Evolutionary conservation across 2,797 vertebrate genomes (phyloP).

Genomic region (Eospalax fontanierii): DNA sequence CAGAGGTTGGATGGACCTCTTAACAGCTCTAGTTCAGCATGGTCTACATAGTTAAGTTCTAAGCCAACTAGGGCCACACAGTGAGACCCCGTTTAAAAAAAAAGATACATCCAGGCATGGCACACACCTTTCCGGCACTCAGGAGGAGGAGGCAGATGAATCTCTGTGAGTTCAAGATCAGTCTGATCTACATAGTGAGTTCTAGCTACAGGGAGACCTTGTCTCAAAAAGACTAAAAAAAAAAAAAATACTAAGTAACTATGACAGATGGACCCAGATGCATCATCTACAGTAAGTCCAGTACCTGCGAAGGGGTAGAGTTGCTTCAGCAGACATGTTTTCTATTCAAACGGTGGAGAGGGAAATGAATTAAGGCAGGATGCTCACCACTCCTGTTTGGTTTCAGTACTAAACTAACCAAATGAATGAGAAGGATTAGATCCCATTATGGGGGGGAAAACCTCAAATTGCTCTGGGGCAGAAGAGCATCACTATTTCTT

Average conservation of each 20-base stretch:
- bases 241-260: background rate
- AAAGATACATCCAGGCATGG: no score
- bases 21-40: background rate
- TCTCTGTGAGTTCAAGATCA: no score
- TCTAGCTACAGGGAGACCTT: background rate
- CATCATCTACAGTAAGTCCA: background rate
- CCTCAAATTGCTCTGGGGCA: slow-evolving; percentile 15
- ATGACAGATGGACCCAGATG: background rate
- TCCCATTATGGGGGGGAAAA: background rate
- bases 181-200: no score
- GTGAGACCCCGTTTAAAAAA: background rate
- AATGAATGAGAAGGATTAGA: background rate
- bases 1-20: background rate
- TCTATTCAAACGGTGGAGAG: background rate
- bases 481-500: background rate
- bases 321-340: slow-evolving; percentile 42
- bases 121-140: no score
- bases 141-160: no score
- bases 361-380: background rate
- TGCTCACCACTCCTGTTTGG: background rate
- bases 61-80: background rate
- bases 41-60: background rate
- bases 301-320: background rate
- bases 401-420: background rate
- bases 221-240: background rate